phyloP scores from a whole-genome alignment of 2,797 vertebrate genomes.

The Chloroceryle amazona region DNA sequence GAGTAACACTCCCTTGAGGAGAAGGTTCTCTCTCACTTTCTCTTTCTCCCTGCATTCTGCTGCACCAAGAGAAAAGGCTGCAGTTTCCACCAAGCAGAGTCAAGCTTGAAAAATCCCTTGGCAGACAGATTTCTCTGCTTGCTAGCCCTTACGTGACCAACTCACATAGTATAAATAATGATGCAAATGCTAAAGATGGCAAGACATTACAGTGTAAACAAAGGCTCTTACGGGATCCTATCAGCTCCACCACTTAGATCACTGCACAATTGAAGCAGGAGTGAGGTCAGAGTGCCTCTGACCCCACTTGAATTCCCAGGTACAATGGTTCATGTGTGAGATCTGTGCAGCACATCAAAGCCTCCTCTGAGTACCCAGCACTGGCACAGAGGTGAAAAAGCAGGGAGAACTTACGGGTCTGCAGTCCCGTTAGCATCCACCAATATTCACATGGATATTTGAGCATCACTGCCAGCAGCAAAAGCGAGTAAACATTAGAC shows the following conservation, averaged over 20 bases:
- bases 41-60: not conserved
- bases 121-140: slow-evolving; percentile 13
- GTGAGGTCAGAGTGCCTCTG: not conserved
- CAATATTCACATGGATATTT: not conserved
- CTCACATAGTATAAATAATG: not conserved
- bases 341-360: not conserved
- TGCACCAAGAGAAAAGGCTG: not conserved
- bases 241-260: not conserved
- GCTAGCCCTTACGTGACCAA: slow-evolving; percentile 25
- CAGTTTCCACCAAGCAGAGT: not conserved
- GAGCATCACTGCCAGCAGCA: not conserved
- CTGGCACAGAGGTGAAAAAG: not conserved
- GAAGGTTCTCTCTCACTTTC: not conserved
- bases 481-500: not conserved
- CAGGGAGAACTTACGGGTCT: not conserved
- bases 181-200: slow-evolving; percentile 38
- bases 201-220: not conserved
- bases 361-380: not conserved
- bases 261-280: not conserved
- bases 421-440: not conserved
- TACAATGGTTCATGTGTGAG: not conserved
- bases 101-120: not conserved
- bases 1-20: not conserved
- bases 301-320: not conserved
- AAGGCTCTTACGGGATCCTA: not conserved